Evolutionary conservation across 2,888 invertebrate species (phyloP), one percentile per base, ranked within the genome.

Genomic region (Epsilonema sp.): DNA sequence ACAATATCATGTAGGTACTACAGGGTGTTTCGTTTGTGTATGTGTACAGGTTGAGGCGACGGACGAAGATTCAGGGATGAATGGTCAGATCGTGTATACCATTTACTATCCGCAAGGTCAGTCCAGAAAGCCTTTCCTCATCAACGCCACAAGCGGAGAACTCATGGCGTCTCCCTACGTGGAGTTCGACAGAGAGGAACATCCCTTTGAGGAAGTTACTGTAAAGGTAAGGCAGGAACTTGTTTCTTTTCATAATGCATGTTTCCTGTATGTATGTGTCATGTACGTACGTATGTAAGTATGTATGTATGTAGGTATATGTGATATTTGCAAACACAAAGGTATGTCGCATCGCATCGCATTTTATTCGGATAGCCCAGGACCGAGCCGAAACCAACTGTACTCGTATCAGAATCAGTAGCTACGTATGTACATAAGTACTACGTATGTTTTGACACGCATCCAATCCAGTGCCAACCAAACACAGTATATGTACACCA

Each of bases 161-260:
- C 58, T 70, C 26, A 61, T 57, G 1, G 67, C 68, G 1, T 61
- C 62, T 4, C 59, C 61, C 13, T 59, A 60, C 51, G 59, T 60
- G 22, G 55, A 61, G n/a, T 62, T 62, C 39, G 62, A 63, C 47
- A 49, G 62, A 22, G 62, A 62, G 44, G 53, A 52, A 3, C 42
- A 57, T 20, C 54, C 59, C 1, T 51, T 54, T 36, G 62, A 63
- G 42, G 62, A 61, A 45, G 63, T 63, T 11, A 60, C 62, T 25
- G 62, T 64, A 11, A 62, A 62, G 52, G 59, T 57, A 20, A 21
- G 46, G 8, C 31, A 31, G 8, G 8, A 31, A 31, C 31, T 31
- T 16, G 8, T 16, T 31, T 8, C 31, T 11, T 40, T 36, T 42
- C 48, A 16, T n/a, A n/a, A n/a, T n/a, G n/a, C n/a, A n/a, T n/a